Evolutionary conservation across 2,113 vertebrate species (phyloP).

Genomic region (Paramormyrops kingsleyae): DNA sequence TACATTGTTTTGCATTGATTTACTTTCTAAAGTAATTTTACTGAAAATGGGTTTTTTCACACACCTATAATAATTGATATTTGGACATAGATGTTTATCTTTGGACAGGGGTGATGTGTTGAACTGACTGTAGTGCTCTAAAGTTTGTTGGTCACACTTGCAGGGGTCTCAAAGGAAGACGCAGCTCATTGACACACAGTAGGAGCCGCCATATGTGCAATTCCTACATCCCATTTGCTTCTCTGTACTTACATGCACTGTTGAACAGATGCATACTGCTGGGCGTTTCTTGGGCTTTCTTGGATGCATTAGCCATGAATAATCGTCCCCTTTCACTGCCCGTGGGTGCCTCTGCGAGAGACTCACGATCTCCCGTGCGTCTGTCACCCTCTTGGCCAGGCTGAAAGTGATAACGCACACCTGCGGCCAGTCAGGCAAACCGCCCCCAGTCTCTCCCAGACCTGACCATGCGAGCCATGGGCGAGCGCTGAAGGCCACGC

Average conservation of each 20-base stretch:
- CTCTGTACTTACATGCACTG: not conserved
- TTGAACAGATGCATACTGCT: not conserved
- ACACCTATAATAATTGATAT: not conserved
- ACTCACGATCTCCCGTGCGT: not conserved
- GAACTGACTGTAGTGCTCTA: not conserved
- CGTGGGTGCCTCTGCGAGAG: not conserved
- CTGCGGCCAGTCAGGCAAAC: constrained; percentile 25
- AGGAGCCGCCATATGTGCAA: not conserved
- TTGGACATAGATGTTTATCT: not conserved
- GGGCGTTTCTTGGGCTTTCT: not conserved
- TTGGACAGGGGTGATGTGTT: not conserved
- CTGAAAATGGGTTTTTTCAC: not conserved
- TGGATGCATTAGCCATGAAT: not conserved
- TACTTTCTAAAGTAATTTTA: not conserved
- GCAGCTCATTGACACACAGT: not conserved
- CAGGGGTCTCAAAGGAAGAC: not conserved
- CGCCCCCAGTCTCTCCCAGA: constrained; percentile 1
- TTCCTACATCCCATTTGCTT: not conserved
- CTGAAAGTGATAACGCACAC: constrained; percentile 37
- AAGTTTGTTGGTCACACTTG: not conserved
- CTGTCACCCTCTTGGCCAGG: not conserved
- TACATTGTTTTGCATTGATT: not conserved
- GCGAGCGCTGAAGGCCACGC: not conserved
- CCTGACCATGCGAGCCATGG: not conserved
- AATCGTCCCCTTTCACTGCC: not conserved